phyloP scores from a whole-genome alignment of 2,888 invertebrate species.

The Automeris io region DNA sequence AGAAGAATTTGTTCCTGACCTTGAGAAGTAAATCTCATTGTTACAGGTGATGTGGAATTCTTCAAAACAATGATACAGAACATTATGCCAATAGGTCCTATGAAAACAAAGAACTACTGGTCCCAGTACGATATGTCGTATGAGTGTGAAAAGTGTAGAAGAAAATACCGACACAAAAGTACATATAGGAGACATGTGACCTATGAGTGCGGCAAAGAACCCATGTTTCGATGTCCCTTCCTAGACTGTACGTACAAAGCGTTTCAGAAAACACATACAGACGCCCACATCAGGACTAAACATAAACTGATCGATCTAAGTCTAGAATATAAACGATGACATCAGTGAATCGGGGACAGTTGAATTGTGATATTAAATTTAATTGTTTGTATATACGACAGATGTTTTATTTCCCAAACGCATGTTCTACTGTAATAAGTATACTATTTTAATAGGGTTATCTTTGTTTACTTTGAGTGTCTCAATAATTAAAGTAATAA shows the following conservation, averaged over 20 bases:
- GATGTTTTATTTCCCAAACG: slow-evolving; percentile 22
- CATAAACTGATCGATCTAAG: slow-evolving; percentile 73
- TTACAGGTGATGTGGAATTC: slow-evolving; percentile 73
- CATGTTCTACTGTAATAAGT: no score
- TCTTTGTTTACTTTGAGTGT: no score
- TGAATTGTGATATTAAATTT: slow-evolving; percentile 68
- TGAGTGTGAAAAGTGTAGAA: slow-evolving; percentile 81
- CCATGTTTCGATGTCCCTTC: slow-evolving; percentile 70
- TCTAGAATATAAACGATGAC: slow-evolving; percentile 76
- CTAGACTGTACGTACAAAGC: slow-evolving; percentile 69
- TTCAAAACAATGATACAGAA: slow-evolving; percentile 71
- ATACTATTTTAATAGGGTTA: not conserved
- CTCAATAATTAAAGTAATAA: no score
- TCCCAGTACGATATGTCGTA: slow-evolving; percentile 64
- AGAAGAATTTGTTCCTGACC: not conserved
- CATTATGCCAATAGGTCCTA: slow-evolving; percentile 64
- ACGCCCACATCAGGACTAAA: slow-evolving; percentile 71
- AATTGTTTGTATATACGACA: slow-evolving; percentile 30
- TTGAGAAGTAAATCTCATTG: slow-evolving; percentile 33
- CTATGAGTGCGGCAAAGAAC: slow-evolving; percentile 80
- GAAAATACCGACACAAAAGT: slow-evolving; percentile 85
- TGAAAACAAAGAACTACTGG: slow-evolving; percentile 73
- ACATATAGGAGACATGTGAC: slow-evolving; percentile 84
- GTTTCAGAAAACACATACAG: slow-evolving; percentile 71
- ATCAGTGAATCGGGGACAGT: slow-evolving; percentile 17